Conservation (phyloP, 2,113 vertebrate species). For the Sorex fumeus region DNA sequence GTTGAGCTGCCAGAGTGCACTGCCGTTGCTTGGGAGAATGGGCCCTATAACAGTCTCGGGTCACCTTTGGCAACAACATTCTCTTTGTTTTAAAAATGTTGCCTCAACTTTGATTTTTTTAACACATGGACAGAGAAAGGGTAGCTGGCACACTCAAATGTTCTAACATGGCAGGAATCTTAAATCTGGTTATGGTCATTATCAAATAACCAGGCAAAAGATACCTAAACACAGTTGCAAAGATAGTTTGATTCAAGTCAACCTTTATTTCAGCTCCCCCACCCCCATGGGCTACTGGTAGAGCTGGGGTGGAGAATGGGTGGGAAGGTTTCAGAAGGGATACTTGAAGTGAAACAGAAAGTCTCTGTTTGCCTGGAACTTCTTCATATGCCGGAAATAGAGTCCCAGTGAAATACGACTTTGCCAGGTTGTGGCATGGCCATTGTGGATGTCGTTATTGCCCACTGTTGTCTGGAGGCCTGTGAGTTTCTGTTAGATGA, state of each 20-base stretch:
- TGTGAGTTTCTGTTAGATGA: not conserved
- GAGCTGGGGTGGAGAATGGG: not conserved
- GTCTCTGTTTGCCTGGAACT: not conserved
- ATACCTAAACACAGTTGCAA: not conserved
- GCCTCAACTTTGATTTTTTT: constrained; percentile 29
- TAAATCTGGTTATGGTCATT: constrained; percentile 23
- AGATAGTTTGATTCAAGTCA: constrained; percentile 48
- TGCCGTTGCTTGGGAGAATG: no score
- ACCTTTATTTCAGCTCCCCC: not conserved
- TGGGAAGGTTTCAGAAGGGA: constrained; percentile 16
- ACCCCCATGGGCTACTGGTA: not conserved
- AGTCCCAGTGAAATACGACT: not conserved
- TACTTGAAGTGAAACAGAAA: not conserved
- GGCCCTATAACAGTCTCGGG: not conserved
- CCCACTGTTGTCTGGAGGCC: not conserved
- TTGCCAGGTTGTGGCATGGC: not conserved
- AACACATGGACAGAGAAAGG: constrained; percentile 20
- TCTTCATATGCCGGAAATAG: constrained; percentile 4
- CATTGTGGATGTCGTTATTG: constrained; percentile 7
- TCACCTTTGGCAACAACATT: not conserved
- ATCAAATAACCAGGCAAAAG: not conserved
- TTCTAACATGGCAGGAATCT: not conserved
- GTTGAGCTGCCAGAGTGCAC: not conserved
- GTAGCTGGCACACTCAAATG: not conserved
- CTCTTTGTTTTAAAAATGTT: constrained; percentile 3